A percentile compares a stretch with the other conserved stretches of the same genome.
These are phyloP conservation scores for Prorops nasuta DNA, from an alignment of 1,140 invertebrate genomes.

Conservation along the genomic window DNA sequence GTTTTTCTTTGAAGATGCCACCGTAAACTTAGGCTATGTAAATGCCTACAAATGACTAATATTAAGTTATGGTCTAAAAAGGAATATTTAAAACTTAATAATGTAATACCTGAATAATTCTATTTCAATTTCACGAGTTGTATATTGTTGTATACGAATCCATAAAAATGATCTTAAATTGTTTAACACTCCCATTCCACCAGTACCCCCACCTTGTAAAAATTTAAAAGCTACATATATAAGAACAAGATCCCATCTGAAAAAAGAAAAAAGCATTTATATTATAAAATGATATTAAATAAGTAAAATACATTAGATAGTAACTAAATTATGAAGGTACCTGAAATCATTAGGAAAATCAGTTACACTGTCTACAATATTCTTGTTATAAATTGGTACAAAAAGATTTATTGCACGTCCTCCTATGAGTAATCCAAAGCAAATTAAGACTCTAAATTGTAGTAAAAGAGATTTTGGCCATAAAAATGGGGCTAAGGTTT, in stretches of 20 bases:
- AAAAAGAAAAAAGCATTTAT: conserved; percentile 9
- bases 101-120: conserved; percentile 50
- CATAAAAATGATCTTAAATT: conserved; percentile 89
- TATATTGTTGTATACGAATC: conserved; percentile 95
- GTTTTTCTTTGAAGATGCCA: conserved; percentile 95
- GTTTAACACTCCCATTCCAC: conserved; percentile 89
- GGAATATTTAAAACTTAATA: conserved; percentile 6
- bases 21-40: conserved; percentile 80
- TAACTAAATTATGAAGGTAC: conserved; percentile 25
- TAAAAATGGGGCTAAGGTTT: conserved; percentile 82
- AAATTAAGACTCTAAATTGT: conserved; percentile 82
- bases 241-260: conserved; percentile 84
- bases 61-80: conserved; percentile 7
- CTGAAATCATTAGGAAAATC: conserved; percentile 48
- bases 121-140: conserved; percentile 86
- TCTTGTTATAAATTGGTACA: conserved; percentile 91
- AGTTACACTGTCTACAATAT: conserved; percentile 63
- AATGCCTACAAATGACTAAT: conserved; percentile 60
- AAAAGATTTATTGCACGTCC: conserved; percentile 91
- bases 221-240: conserved; percentile 87
- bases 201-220: conserved; percentile 88
- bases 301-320: conserved; percentile 5
- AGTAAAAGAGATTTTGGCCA: conserved; percentile 87
- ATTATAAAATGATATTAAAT: conserved; percentile 10
- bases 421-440: conserved; percentile 71